phyloP scores from a whole-genome alignment of 37 sponge, comb jelly and placozoan genomes.

The Halisarca cf. caerulea region DNA sequence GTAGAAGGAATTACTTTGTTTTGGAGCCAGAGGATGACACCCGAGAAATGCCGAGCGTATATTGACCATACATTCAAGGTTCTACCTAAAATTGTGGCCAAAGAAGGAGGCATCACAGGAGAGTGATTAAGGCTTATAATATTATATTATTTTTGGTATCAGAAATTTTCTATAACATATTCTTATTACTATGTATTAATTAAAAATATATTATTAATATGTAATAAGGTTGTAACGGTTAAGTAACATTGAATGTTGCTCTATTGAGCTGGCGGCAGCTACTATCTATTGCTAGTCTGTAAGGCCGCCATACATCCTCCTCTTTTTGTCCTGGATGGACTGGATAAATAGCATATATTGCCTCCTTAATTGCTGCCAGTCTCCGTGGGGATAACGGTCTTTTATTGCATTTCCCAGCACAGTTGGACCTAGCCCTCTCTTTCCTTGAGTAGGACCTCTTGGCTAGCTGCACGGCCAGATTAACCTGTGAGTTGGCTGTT shows the following conservation, averaged over 20 bases:
- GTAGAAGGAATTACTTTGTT: background rate
- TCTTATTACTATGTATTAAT: background rate
- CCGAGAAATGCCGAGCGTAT: background rate
- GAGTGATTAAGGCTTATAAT: too few species aligned
- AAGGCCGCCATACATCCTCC: background rate
- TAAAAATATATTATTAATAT: background rate
- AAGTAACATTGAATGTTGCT: background rate
- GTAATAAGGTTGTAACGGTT: background rate
- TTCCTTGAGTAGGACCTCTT: background rate
- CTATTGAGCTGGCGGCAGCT: background rate
- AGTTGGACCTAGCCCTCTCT: slow-evolving; percentile 12
- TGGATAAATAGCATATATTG: background rate
- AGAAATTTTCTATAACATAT: background rate
- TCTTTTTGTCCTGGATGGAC: background rate
- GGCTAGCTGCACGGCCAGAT: background rate
- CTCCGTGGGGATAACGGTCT: background rate
- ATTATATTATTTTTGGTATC: background rate
- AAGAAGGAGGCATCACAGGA: slow-evolving; percentile 25
- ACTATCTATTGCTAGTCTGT: background rate
- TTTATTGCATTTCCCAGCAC: background rate
- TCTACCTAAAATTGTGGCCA: slow-evolving; percentile 5
- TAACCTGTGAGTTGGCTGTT: background rate
- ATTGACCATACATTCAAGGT: background rate
- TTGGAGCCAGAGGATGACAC: background rate
- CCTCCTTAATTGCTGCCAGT: background rate